Evolutionary conservation across 2,113 vertebrate genomes (phyloP).

Genomic region (Cololabis saira): DNA sequence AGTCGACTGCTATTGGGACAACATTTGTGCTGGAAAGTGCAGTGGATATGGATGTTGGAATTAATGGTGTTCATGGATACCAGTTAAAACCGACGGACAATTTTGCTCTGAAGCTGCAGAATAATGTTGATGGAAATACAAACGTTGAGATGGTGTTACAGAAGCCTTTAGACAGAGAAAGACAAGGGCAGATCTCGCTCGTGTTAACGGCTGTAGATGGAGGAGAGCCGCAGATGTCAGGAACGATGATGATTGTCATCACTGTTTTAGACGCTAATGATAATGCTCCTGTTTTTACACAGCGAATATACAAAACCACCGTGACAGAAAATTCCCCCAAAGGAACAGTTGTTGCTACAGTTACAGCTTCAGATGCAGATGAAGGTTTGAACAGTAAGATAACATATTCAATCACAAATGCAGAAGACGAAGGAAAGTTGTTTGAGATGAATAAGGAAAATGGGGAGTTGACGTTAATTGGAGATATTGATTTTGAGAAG

Average conservation of each 20-base stretch:
- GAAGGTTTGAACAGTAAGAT: no score
- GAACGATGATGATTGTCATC: no score
- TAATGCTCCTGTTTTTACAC: no score
- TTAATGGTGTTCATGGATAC: slow-evolving; percentile 78
- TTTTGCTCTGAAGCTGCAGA: slow-evolving; percentile 59
- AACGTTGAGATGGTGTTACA: slow-evolving; percentile 65
- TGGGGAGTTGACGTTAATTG: neutral
- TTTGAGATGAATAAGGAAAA: slow-evolving; percentile 54
- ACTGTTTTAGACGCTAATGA: no score
- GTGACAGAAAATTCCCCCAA: no score
- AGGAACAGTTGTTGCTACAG: no score
- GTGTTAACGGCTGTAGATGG: no score
- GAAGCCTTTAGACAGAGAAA: slow-evolving; percentile 67
- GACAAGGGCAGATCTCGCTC: slow-evolving; percentile 10
- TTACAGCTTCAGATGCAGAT: no score
- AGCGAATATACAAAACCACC: no score
- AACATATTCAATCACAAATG: slow-evolving; percentile 72
- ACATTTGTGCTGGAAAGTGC: slow-evolving; percentile 77
- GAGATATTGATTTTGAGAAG: neutral
- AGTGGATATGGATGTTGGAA: slow-evolving; percentile 78
- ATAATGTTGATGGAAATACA: slow-evolving; percentile 18
- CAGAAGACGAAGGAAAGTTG: rapidly evolving
- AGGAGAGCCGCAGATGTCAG: no score
- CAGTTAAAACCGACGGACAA: slow-evolving; percentile 56
- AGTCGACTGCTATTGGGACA: slow-evolving; percentile 68